Evolutionary conservation across 1,140 invertebrate genomes (phyloP), one percentile per base, ranked within the genome.

Genomic region (Temnothorax nylanderi): DNA sequence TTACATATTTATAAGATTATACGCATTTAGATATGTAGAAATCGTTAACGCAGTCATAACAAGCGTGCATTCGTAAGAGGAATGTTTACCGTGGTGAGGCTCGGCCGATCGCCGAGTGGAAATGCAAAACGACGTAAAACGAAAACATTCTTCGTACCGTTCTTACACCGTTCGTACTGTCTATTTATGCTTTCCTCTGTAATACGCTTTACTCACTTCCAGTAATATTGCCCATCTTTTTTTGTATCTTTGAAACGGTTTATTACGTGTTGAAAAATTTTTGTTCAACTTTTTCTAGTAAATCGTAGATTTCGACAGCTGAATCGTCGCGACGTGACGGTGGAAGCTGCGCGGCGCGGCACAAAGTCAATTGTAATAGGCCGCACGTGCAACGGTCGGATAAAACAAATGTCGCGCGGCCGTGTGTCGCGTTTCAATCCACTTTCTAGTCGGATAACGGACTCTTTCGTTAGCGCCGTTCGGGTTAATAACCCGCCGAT

Each of bases 351-450:
- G 41, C 41, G 56, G 41, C 69, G 32, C 62, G 71, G 16, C 56
- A n/a, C 78, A 44, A 84, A 78, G 81, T 88, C 80, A 75, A 85
- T 72, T 44, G 60, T 76, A 85, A 85, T 77, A 81, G 62, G 32
- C 37, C 60, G 67, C 69, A 82, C 67, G 80, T 76, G 67, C 81
- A 41, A 41, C 37, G 44, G 21, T 51, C 71, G 71, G 67, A 71
- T 69, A 60, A 86, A 86, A 81, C 47, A 82, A 86, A 86, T 86
- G 85, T 82, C 85, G 80, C 77, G 85, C 81, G 60, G 54, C 32
- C 81, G 71, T 58, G 71, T 85, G 71, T 62, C 81, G 74, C 71
- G 81, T 78, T 86, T 82, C 77, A 69, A 86, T 86, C 85, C 58
- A 56, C 65, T 82, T 69, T 81, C 64, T 69, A 81, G 37, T 67